Base-by-base conservation (phyloP, 2,888 invertebrate species). In the Heterodera filipjevi region DNA sequence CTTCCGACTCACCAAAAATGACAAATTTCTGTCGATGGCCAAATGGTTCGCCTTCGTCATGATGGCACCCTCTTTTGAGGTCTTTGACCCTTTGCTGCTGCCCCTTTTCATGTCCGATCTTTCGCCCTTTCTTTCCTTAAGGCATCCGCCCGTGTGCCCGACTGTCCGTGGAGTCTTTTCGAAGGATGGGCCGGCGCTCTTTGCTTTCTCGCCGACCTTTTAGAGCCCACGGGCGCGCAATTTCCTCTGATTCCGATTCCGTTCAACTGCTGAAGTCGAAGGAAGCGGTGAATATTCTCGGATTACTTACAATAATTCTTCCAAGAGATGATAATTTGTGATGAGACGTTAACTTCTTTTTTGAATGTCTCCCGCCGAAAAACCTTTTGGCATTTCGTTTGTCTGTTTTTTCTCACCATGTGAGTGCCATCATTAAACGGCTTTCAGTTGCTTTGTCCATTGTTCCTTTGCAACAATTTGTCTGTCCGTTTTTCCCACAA, bases 151-250 rank as follows among this genome's bases (percentile, higher is more conserved):
- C 92, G 93, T 66, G 92, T 92, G 22, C 95, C 95, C 0, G 95
- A 95, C 90, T 92, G 92, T 84, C 95, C 95, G 0, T 93, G 93
- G 84, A 94, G 94, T 88, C 91, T 96, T 84, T 95, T 93, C 90
- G 95, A 95, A 90, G 95, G 95, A 1, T 92, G 93, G 77, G 94
- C 95, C 16, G 95, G 95, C 3, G 94, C 95, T 1, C 93, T 93
- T 14, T 95, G 95, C 87, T 95, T 92, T 89, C 90, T 95, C 76
- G 91, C 92, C 14, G 95, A 95, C 91, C 90, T 95, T 1, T 90
- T 93, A 1, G 90, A 92, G 73, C 94, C 94, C 10, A 91, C 93
- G 35, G 92, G 92, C 80, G 94, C 95, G 5, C 92, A 92, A 87
- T 95, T 95, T 90, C 95, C 95, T 0, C 94, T 95, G 71, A 30